Evolutionary conservation across 2,113 vertebrate species (phyloP).

Genomic region (Uria lomvia): DNA sequence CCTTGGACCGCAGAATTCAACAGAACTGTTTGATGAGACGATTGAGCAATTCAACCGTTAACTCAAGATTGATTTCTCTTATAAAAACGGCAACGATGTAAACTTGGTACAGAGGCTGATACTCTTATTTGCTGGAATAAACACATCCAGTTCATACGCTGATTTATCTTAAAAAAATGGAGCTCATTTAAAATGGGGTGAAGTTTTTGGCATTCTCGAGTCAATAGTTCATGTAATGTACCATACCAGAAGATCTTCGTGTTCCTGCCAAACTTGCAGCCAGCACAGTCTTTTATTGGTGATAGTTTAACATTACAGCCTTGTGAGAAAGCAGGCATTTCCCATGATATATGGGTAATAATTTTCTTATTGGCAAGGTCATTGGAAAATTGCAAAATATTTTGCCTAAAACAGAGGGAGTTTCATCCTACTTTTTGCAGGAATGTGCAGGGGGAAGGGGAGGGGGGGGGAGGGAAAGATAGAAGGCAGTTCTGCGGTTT

Average conservation of each 20-base stretch:
- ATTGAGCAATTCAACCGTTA: slow-evolving; percentile 18
- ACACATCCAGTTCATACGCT: background rate
- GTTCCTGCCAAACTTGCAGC: slow-evolving; percentile 62
- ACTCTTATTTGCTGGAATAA: slow-evolving; percentile 17
- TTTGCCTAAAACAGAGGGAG: slow-evolving; percentile 61
- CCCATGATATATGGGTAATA: slow-evolving; percentile 64
- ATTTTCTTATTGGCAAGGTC: slow-evolving; percentile 58
- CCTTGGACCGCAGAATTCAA: background rate
- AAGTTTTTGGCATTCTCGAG: slow-evolving; percentile 50
- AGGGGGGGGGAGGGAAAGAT: background rate
- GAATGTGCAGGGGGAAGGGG: background rate
- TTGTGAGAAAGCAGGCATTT: slow-evolving; percentile 67
- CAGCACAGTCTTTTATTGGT: slow-evolving; percentile 54
- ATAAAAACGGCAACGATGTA: background rate
- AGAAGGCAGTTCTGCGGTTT: background rate
- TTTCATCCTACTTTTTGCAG: slow-evolving; percentile 58
- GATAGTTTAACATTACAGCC: slow-evolving; percentile 56
- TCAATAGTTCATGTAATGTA: slow-evolving; percentile 43
- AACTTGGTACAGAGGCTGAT: background rate
- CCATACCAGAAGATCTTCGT: slow-evolving; percentile 51
- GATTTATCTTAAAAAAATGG: slow-evolving; percentile 21
- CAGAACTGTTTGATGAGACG: background rate
- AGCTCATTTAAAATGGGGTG: slow-evolving; percentile 52
- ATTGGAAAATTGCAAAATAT: slow-evolving; percentile 69
- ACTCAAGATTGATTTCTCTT: background rate